These are phyloP conservation scores for Bovichtus diacanthus DNA, from an alignment of 2,797 vertebrate genomes.

Conservation along the genomic window DNA sequence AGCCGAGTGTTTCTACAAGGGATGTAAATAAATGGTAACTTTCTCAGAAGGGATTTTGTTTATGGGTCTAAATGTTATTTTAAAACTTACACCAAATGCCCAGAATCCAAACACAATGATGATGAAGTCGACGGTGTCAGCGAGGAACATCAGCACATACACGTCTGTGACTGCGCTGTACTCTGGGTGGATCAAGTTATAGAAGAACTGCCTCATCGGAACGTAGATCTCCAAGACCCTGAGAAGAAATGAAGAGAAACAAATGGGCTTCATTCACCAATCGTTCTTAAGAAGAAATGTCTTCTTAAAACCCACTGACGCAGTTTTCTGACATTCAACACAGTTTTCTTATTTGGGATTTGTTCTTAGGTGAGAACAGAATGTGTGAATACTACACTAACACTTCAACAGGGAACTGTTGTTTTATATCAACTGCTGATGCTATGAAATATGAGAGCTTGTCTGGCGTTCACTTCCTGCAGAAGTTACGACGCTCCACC, in stretches of 20 bases:
- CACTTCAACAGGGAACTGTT: too few relatives aligned
- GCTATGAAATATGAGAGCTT: too few relatives aligned
- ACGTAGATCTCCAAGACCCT: constrained; percentile 93
- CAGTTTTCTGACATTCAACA: too few relatives aligned
- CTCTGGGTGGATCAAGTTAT: constrained; percentile 96
- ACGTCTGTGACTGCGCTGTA: constrained; percentile 99
- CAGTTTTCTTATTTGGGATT: too few relatives aligned
- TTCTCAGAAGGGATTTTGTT: not conserved
- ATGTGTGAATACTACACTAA: too few relatives aligned
- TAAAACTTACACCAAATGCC: constrained; percentile 94
- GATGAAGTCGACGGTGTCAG: constrained; percentile 97
- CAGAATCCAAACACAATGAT: constrained; percentile 98
- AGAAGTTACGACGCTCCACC: too few relatives aligned
- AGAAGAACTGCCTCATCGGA: constrained; percentile 97
- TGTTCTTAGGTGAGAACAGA: too few relatives aligned
- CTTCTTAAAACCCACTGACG: too few relatives aligned
- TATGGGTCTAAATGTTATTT: not conserved
- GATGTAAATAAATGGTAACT: not conserved
- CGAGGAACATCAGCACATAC: constrained; percentile 98
- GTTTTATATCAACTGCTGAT: too few relatives aligned
- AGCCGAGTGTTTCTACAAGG: constrained; percentile 93
- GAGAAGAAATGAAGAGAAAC: not conserved
- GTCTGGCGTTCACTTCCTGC: too few relatives aligned
- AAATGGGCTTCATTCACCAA: too few relatives aligned
- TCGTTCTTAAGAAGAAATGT: too few relatives aligned